phyloP scores from a whole-genome alignment of 1,140 invertebrate genomes.

The Lordiphosa collinella region DNA sequence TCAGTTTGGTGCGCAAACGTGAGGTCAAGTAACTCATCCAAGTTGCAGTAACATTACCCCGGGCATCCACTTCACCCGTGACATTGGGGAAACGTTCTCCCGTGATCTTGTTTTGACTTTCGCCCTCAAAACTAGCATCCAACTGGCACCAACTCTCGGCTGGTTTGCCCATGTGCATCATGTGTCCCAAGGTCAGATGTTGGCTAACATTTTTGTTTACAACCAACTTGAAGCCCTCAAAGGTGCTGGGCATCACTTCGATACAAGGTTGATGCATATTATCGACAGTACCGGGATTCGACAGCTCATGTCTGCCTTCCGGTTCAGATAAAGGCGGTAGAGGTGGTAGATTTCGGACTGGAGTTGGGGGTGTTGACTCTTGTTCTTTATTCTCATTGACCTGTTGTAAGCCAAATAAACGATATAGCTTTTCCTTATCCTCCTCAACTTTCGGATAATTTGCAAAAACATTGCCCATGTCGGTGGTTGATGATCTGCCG shows the following conservation, averaged over 20 bases:
- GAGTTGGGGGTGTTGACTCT: neutral
- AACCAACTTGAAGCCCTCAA: slow-evolving; percentile 24
- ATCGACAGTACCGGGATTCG: slow-evolving; percentile 16
- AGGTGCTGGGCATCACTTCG: slow-evolving; percentile 17
- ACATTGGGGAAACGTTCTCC: slow-evolving; percentile 11
- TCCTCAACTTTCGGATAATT: neutral
- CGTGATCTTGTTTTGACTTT: neutral
- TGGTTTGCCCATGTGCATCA: slow-evolving; percentile 4
- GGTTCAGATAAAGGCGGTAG: neutral
- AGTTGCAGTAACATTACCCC: slow-evolving; percentile 12
- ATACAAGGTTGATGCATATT: slow-evolving; percentile 20
- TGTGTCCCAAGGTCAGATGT: slow-evolving; percentile 12
- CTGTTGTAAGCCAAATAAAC: slow-evolving; percentile 20
- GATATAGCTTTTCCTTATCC: slow-evolving; percentile 14
- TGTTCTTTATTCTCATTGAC: slow-evolving; percentile 24
- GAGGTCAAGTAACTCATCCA: slow-evolving; percentile 8
- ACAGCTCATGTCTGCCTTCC: neutral
- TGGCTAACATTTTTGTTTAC: neutral
- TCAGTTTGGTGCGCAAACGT: slow-evolving; percentile 7
- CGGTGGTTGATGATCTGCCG: slow-evolving; percentile 1
- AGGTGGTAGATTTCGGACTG: too few species aligned
- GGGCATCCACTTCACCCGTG: slow-evolving; percentile 15
- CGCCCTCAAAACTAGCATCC: slow-evolving; percentile 14
- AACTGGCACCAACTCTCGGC: slow-evolving; percentile 1
- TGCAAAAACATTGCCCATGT: slow-evolving; percentile 2